Evolutionary conservation across 2,113 vertebrate genomes (phyloP).

Genomic region (Xenopus laevis): DNA sequence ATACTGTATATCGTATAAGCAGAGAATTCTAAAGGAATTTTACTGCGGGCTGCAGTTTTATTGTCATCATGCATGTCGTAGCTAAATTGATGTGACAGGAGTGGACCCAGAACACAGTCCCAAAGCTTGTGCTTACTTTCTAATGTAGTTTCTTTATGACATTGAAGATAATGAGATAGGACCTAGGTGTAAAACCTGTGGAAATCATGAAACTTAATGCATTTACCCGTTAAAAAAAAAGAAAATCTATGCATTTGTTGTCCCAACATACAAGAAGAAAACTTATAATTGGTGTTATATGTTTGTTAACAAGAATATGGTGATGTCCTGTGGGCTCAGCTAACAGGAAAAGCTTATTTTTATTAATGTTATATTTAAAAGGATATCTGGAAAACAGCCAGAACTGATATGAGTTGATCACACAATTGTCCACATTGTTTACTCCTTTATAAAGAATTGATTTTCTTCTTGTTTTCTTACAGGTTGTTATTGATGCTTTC

Average conservation of each 20-base stretch:
- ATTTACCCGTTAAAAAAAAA: too few species aligned
- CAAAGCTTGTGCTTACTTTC: conserved; percentile 97
- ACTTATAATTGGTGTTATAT: too few species aligned
- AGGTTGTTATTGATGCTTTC: conserved; percentile 99
- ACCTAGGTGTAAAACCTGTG: conserved; percentile 79
- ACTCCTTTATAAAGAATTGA: conserved; percentile 70
- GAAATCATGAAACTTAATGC: conserved; percentile 51
- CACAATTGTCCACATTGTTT: conserved; percentile 49
- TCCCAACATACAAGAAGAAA: too few species aligned
- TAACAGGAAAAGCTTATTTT: too few species aligned
- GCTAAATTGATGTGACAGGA: conserved; percentile 98
- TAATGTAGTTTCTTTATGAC: conserved; percentile 84
- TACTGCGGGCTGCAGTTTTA: conserved; percentile 88
- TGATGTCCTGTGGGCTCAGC: too few species aligned
- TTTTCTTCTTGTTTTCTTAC: conserved; percentile 77
- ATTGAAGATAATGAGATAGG: conserved; percentile 87
- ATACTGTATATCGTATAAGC: too few species aligned
- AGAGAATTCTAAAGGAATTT: too few species aligned
- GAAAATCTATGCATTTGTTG: too few species aligned
- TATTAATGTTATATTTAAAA: conserved; percentile 14
- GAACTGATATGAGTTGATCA: too few species aligned
- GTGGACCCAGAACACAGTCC: conserved; percentile 91
- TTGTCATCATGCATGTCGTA: conserved; percentile 88
- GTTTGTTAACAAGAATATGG: too few species aligned
- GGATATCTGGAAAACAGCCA: too few species aligned